Percentiles rank a stretch among this genome's conserved stretches.
Conservation (phyloP, 2,113 vertebrate genomes). For the Cynocephalus volans region DNA sequence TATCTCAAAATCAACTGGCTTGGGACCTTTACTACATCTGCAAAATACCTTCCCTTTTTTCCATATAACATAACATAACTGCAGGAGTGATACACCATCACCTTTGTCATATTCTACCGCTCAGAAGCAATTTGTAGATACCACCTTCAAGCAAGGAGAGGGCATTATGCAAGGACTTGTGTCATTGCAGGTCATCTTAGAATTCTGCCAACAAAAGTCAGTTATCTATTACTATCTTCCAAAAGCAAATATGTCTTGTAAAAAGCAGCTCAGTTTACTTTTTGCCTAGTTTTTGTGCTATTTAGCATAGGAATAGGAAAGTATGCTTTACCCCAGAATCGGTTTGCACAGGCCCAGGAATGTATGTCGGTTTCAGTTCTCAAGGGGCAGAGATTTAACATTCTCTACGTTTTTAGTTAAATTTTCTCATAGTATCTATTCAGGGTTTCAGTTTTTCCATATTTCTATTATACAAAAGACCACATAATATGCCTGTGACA, state of each 20-base stretch:
- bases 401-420: neutral
- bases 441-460: neutral
- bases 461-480: neutral
- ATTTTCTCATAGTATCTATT: neutral
- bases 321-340: neutral
- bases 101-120: neutral
- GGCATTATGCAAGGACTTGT: neutral
- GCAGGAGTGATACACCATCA: neutral
- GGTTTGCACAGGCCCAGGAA: neutral
- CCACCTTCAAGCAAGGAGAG: neutral
- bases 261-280: neutral
- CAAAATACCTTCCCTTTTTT: neutral
- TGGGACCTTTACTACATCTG: neutral
- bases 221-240: neutral
- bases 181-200: neutral
- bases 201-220: neutral
- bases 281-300: neutral
- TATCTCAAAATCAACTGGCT: neutral
- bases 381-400: neutral
- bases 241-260: slow-evolving; percentile 17
- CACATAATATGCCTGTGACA: neutral
- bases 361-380: neutral
- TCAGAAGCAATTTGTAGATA: neutral
- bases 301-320: neutral
- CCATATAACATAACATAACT: neutral